Evolutionary conservation across 2,797 vertebrate species (phyloP).

Genomic region (Cichlasoma orientale): DNA sequence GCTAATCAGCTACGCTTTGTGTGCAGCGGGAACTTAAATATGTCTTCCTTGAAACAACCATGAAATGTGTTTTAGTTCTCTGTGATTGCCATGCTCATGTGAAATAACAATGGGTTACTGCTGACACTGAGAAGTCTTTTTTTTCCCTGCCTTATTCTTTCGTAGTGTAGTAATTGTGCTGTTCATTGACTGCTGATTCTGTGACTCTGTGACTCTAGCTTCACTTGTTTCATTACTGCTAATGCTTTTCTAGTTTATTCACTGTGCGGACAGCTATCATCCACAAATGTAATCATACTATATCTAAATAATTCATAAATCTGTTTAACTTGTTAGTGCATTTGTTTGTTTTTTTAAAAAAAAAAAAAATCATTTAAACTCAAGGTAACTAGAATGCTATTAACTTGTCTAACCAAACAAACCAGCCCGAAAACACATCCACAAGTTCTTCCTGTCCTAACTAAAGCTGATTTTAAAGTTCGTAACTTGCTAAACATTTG

Average conservation of each 20-base stretch:
- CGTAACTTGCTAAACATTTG: slow-evolving; percentile 84
- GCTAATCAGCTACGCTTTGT: slow-evolving; percentile 39
- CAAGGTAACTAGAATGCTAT: slow-evolving; percentile 79
- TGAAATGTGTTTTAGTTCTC: slow-evolving; percentile 50
- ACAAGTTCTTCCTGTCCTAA: slow-evolving; percentile 77
- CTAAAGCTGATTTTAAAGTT: slow-evolving; percentile 82
- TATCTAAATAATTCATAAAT: slow-evolving; percentile 85
- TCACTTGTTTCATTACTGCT: slow-evolving; percentile 43
- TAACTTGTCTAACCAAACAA: slow-evolving; percentile 79
- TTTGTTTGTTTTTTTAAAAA: slow-evolving; percentile 31
- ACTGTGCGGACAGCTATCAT: slow-evolving; percentile 47
- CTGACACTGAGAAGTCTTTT: slow-evolving; percentile 33
- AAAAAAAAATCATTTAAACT: slow-evolving; percentile 74
- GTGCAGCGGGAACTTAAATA: slow-evolving; percentile 43
- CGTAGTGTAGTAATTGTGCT: slow-evolving; percentile 39
- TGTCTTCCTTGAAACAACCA: slow-evolving; percentile 78
- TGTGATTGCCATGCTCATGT: slow-evolving; percentile 51
- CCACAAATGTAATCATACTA: slow-evolving; percentile 63
- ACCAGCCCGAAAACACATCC: slow-evolving; percentile 70
- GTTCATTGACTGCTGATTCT: slow-evolving; percentile 47
- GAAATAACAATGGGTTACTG: slow-evolving; percentile 51
- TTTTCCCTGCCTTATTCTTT: slow-evolving; percentile 32
- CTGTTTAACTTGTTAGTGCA: slow-evolving; percentile 76
- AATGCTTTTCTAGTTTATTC: slow-evolving; percentile 58
- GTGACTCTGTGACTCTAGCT: slow-evolving; percentile 39